Base-by-base conservation (phyloP, 2,113 vertebrate genomes). In the Spea bombifrons region DNA sequence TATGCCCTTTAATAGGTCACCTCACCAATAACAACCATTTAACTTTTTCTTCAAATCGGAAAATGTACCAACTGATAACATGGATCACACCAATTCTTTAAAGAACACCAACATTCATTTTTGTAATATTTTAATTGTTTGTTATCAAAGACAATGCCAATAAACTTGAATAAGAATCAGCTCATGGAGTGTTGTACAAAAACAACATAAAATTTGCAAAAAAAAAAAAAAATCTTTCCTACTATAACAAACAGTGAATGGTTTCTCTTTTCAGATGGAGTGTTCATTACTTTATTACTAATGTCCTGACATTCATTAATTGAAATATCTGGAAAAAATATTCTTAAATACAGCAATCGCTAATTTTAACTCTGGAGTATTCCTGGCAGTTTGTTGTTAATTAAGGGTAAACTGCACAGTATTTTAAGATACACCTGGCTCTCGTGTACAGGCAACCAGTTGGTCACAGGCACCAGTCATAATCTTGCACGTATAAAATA, bases 131-230 rank as follows among this genome's bases (percentile, higher is more conserved):
- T 91, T 59, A 88, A 87, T 89, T 90, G 89, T 94, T 95, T 93
- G 92, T 94, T 94, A 94, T 94, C 92, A 95, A 96, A 96, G 91
- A 93, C 91, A 94, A 94, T 87, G 90, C 93, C 90, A 92, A 89
- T 87, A 91, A 95, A 94, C 90, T 88, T 76, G 86, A 73, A 85
- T 93, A 93, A 90, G 81, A 91, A 92, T 86, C 84, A 85, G 85
- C 92, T 92, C 86, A 92, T 90, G 88, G 86, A 84, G 85, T 88
- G 82, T 78, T 87, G 88, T 53, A 71, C 49, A 71, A 71, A 90
- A 86, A 90, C 87, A 91, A 59, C 55, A 59, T 13, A 59, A 59
- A 7, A 59, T 13, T 13, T 9, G 15, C 80, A 89, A 73, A 79
- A 48, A 78, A 55, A 73, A 78, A 71, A 76, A 73, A 55, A 66